phyloP scores from a whole-genome alignment of 2,113 vertebrate species.

The Mirza zaza region DNA sequence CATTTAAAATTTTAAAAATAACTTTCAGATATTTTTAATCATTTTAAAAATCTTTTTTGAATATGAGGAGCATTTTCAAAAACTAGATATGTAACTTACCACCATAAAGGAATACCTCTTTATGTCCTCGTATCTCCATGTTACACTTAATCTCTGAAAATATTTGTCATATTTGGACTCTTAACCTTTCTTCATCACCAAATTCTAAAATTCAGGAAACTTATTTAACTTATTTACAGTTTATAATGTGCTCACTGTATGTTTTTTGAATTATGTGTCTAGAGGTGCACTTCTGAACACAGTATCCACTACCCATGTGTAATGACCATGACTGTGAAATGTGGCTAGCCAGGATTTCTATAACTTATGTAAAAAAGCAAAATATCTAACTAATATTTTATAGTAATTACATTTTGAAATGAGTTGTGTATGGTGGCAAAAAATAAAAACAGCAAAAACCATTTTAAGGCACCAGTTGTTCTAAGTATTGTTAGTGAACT shows the following conservation, averaged over 20 bases:
- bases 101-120: neutral
- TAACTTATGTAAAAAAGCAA: neutral
- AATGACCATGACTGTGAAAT: neutral
- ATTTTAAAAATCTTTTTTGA: neutral
- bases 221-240: neutral
- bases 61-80: neutral
- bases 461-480: neutral
- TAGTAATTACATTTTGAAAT: neutral
- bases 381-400: neutral
- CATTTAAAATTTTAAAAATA: neutral
- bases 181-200: neutral
- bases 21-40: neutral
- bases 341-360: neutral
- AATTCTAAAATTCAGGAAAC: neutral
- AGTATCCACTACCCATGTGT: neutral
- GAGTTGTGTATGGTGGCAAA: neutral
- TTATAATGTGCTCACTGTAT: neutral
- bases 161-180: neutral
- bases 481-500: neutral
- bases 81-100: neutral
- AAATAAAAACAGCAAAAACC: neutral
- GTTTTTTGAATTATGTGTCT: neutral
- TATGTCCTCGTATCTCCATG: neutral
- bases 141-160: neutral
- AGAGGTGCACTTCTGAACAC: neutral